Evolutionary conservation across 2,113 vertebrate genomes (phyloP).

Genomic region (Oreotrochilus melanogaster): DNA sequence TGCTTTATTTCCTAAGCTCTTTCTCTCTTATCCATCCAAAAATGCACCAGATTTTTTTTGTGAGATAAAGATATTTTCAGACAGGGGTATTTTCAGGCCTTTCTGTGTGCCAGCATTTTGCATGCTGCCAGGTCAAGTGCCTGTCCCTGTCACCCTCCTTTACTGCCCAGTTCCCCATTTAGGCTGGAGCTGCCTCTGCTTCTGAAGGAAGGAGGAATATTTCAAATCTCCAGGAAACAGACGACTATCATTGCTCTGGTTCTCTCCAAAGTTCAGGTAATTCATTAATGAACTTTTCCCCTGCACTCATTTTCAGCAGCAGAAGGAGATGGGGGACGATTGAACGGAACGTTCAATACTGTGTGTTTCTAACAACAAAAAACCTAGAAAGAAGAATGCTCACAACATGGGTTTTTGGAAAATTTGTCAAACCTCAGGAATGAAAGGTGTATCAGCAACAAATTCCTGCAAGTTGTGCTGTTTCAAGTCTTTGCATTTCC

Average conservation of each 20-base stretch:
- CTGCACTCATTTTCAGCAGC: conserved; percentile 32
- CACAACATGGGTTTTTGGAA: neutral
- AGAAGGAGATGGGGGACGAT: conserved; percentile 31
- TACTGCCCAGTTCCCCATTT: neutral
- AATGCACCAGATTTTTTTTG: neutral
- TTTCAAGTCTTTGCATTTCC: neutral
- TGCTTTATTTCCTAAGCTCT: neutral
- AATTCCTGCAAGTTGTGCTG: neutral
- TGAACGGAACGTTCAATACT: neutral
- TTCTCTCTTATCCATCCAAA: neutral
- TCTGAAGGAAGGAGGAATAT: conserved; percentile 29
- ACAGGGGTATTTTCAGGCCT: neutral
- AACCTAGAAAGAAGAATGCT: neutral
- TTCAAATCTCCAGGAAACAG: conserved; percentile 47
- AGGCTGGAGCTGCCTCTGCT: neutral
- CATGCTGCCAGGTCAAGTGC: neutral
- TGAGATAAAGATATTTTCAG: neutral
- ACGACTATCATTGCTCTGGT: conserved; percentile 14
- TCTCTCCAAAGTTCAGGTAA: conserved; percentile 42
- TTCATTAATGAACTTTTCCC: conserved; percentile 46
- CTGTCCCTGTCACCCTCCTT: accelerated
- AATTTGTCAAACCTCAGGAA: neutral
- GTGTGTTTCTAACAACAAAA: neutral
- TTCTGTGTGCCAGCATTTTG: neutral
- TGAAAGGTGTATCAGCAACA: neutral